Percentiles rank a stretch among this genome's conserved stretches.
Conservation (phyloP, 2,113 vertebrate species). For the Oxyruncus cristatus region DNA sequence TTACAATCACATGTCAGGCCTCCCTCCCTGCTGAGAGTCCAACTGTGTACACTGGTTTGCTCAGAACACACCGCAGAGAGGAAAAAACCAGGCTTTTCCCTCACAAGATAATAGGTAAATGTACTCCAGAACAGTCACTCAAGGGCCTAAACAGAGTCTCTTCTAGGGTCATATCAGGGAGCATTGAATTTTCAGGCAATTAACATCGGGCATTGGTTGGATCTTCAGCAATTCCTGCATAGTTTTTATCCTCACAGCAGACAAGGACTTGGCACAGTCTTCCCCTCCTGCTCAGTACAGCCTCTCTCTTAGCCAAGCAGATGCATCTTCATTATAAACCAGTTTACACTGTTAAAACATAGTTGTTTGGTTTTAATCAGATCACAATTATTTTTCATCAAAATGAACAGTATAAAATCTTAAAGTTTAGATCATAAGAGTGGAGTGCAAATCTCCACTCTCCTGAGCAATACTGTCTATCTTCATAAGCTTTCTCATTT, state of each 20-base stretch:
- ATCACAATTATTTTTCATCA: neutral
- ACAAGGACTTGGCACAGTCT: neutral
- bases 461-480: neutral
- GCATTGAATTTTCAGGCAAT: neutral
- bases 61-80: neutral
- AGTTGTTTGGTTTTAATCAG: neutral
- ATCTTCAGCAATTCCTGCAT: neutral
- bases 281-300: neutral
- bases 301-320: neutral
- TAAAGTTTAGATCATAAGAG: neutral
- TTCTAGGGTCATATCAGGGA: neutral
- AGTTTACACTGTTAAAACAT: fast-evolving
- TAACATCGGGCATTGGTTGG: neutral
- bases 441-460: neutral
- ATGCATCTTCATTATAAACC: neutral
- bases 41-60: neutral
- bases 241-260: neutral
- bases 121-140: neutral
- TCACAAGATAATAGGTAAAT: neutral
- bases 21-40: constrained; percentile 3
- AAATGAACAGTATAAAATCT: neutral
- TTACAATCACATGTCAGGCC: neutral
- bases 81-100: neutral
- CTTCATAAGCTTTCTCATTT: neutral
- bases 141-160: neutral